Base-by-base conservation (phyloP, 2,113 vertebrate genomes). In the Macrotus californicus region DNA sequence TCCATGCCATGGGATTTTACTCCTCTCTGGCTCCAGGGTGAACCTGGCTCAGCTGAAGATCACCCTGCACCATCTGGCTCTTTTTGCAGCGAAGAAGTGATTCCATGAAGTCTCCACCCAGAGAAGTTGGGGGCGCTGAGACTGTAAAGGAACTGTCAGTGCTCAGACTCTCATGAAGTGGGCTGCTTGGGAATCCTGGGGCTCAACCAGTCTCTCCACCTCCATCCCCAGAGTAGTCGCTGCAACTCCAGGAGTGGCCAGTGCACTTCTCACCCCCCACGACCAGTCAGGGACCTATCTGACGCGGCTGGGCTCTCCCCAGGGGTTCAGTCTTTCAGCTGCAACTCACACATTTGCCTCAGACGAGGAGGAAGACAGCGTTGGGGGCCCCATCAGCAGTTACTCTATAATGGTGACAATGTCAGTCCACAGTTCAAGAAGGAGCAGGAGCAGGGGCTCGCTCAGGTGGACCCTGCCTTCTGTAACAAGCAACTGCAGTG, bases 151-250 rank as follows among this genome's bases (percentile, higher is more conserved):
- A 69, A 24, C 48, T 4, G 6, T 21, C 75, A 9, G 8, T 1
- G 14, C 61, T n/a, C 86, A 52, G 77, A 82, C 48, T 29, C 34
- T n/a, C n/a, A 54, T 5, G 19, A 67, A 39, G 24, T 6, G 64
- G 64, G 64, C 48, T 34, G 31, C 64, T 4, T 34, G 31, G 39
- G 19, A 24, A 19, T 54, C 36, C 11, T 2, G 56, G 72, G 70
- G 41, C 61, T 61, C 15, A 24, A 64, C 70, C 31, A 5, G 21
- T 48, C 36, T 36, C 41, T 76, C 34, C 54, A 48, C 34, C 14
- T 29, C 31, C 41, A 29, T 16, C 54, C 21, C 0, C 2, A 7
- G 61, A 3, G 3, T 3, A 1, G 29, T 43, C 36, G 5, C 48
- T 34, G 3, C 14, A 16, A 36, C 75, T 64, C 61, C 59, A 41